These are phyloP conservation scores for Panthera leo DNA, from an alignment of 2,113 vertebrate species.

Conservation along the genomic window DNA sequence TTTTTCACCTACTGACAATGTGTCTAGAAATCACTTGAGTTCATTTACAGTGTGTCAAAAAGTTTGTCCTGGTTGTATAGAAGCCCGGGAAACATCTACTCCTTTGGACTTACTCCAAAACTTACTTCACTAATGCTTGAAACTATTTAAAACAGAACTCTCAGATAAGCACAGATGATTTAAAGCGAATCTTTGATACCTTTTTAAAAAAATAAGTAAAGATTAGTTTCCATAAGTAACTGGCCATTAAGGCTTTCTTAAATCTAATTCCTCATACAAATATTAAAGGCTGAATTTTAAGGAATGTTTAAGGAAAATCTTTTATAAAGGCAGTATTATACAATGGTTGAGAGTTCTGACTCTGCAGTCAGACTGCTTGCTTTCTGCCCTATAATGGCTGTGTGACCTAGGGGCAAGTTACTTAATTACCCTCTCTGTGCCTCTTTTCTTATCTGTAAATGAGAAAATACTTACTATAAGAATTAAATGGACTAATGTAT, in stretches of 20 bases:
- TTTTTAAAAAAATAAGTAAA: background rate
- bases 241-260: background rate
- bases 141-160: constrained; percentile 44
- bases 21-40: background rate
- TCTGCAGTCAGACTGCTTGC: background rate
- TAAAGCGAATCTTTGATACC: background rate
- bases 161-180: background rate
- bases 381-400: background rate
- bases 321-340: background rate
- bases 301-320: background rate
- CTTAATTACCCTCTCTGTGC: background rate
- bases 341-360: background rate
- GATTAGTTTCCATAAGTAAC: background rate
- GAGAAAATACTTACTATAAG: background rate
- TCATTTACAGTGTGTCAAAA: background rate
- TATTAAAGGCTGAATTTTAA: background rate
- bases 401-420: background rate
- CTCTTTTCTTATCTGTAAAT: background rate
- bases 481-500: background rate
- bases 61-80: background rate
- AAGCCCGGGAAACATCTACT: background rate
- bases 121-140: background rate
- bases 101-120: background rate
- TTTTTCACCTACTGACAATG: background rate
- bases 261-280: background rate